These are phyloP conservation scores for Euzophera pinguis DNA, from an alignment of 2,888 invertebrate genomes.

Conservation along the genomic window DNA sequence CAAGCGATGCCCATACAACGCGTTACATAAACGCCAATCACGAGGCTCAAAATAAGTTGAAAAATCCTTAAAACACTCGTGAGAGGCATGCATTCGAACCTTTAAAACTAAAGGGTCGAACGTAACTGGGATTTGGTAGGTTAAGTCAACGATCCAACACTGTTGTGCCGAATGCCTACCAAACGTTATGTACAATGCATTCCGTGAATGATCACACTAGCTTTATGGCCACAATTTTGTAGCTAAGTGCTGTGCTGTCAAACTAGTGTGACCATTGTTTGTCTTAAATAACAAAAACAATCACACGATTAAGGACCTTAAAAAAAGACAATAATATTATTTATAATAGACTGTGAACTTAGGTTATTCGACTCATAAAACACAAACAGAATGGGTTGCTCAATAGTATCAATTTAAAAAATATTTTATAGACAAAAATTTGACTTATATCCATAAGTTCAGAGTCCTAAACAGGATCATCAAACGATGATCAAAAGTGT, in stretches of 20 bases:
- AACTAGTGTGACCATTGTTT: constrained; percentile 48
- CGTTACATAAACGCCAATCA: constrained; percentile 43
- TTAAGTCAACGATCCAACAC: constrained; percentile 54
- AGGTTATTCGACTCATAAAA: constrained; percentile 5
- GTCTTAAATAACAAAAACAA: constrained; percentile 53
- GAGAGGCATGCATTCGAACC: constrained; percentile 35
- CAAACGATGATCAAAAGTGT: constrained; percentile 41
- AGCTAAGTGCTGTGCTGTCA: constrained; percentile 39
- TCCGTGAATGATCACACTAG: constrained; percentile 57
- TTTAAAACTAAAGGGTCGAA: constrained; percentile 28
- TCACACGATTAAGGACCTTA: constrained; percentile 69
- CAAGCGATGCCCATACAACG: constrained; percentile 77
- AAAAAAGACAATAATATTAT: constrained; percentile 54
- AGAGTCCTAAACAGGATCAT: constrained; percentile 40
- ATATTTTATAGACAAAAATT: too few species aligned
- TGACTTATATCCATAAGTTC: constrained; percentile 30
- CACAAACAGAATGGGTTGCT: too few species aligned
- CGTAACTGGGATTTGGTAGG: constrained; percentile 62
- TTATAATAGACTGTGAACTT: constrained; percentile 46
- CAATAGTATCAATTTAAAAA: not conserved
- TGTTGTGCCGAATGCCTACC: constrained; percentile 62
- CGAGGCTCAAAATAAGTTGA: constrained; percentile 24
- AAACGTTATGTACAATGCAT: constrained; percentile 76
- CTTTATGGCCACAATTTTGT: constrained; percentile 30
- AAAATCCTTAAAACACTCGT: constrained; percentile 1